Base-by-base conservation (phyloP, 1,140 invertebrate genomes). In the Drosophila persimilis region DNA sequence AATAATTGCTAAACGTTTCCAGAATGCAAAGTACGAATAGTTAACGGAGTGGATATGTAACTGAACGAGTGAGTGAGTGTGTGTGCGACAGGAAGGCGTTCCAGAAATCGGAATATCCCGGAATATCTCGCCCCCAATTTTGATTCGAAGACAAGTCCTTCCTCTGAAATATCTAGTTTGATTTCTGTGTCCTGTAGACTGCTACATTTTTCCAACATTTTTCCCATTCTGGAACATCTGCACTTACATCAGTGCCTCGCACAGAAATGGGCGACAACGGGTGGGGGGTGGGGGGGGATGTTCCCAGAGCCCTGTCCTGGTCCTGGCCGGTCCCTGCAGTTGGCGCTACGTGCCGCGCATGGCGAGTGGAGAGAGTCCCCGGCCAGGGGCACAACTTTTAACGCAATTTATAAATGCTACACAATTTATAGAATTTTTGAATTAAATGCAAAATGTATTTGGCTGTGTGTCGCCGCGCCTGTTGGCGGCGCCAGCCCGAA, bases 391-490 rank as follows among this genome's bases (percentile, higher is more conserved):
- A 66, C 57, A 85, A 86, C 81, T 85, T 86, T 86, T 85, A 86
- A 86, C 73, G 76, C 81, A 85, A 85, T 86, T 85, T 85, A 85
- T 85, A 85, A 84, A 80, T 64, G 80, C 80, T 76, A 61, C 67
- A 76, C 64, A 85, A 85, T 85, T 85, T 86, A 86, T 86, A 85
- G 81, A 85, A 85, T 77, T 83, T 85, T 80, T 80, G 80, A 83
- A 83, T 83, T 83, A 83, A 79, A 67, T 73, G 60, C 64, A 56
- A 77, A 81, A 73, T 77, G 54, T 69, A 67, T 57, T 53, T 58
- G 17, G 46, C 17, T 55, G 61, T 50, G 65, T 48, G 62, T 58
- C 59, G 54, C 20, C 20, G 47, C 59, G 54, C 20, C 20, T 24
- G 54, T 35, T 62, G 43, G 22, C 11, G 43, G 51, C 17, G 76